Evolutionary conservation across 2,113 vertebrate species (phyloP).

Genomic region (Halichoeres trimaculatus): DNA sequence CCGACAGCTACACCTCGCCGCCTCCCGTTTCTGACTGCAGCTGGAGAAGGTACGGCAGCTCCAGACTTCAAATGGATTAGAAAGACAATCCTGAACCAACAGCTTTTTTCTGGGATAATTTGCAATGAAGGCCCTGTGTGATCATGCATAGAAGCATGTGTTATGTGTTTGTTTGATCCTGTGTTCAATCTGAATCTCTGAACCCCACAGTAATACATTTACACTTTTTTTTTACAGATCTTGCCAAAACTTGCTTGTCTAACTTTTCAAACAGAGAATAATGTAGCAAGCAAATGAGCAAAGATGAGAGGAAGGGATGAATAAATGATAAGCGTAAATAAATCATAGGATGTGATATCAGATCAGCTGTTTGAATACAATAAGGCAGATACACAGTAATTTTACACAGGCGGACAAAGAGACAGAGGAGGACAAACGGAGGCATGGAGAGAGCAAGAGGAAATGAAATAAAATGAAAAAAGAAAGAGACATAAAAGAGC

Average conservation of each 20-base stretch:
- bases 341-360: slow-evolving; percentile 66
- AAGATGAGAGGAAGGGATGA: slow-evolving; percentile 64
- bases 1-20: slow-evolving; percentile 42
- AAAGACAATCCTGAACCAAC: slow-evolving; percentile 37
- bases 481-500: slow-evolving; percentile 1
- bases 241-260: slow-evolving; percentile 56
- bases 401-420: slow-evolving; percentile 30
- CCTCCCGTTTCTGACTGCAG: neutral
- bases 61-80: slow-evolving; percentile 59
- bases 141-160: slow-evolving; percentile 18
- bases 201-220: slow-evolving; percentile 36
- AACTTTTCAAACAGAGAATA: slow-evolving; percentile 58
- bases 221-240: slow-evolving; percentile 41
- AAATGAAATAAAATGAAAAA: neutral
- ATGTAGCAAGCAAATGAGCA: slow-evolving; percentile 61
- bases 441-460: neutral
- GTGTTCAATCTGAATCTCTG: slow-evolving; percentile 52
- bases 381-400: slow-evolving; percentile 57
- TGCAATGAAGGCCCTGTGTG: slow-evolving; percentile 24
- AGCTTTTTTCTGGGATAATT: slow-evolving; percentile 37
- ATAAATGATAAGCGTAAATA: slow-evolving; percentile 79
- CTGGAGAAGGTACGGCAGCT: slow-evolving; percentile 31
- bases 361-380: slow-evolving; percentile 69
- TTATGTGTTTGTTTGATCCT: slow-evolving; percentile 59
- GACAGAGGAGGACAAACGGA: neutral